phyloP scores from a whole-genome alignment of 1,140 invertebrate genomes.

The Neodiprion fabricii region DNA sequence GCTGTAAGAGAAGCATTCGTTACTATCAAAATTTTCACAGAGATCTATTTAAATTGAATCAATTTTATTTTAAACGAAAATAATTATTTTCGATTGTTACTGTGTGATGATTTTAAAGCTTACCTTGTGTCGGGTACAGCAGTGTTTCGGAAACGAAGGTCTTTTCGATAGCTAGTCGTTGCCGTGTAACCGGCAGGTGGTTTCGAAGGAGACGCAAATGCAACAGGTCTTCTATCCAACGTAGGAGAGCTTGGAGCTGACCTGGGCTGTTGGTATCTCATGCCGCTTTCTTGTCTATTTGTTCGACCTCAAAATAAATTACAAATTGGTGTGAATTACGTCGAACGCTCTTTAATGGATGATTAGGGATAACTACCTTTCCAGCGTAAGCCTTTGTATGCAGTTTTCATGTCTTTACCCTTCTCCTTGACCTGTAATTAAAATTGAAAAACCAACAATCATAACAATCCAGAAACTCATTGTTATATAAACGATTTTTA shows the following conservation, averaged over 20 bases:
- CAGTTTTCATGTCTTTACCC: constrained; percentile 76
- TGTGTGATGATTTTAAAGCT: constrained; percentile 37
- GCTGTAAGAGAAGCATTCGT: constrained; percentile 39
- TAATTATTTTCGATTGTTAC: constrained; percentile 4
- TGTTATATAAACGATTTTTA: too few species aligned
- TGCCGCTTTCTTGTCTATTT: constrained; percentile 49
- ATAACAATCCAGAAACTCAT: too few species aligned
- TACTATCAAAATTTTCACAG: neutral
- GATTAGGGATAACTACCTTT: constrained; percentile 60
- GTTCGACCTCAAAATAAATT: constrained; percentile 47
- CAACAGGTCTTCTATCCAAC: constrained; percentile 59
- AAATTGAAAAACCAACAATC: constrained; percentile 7
- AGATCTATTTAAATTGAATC: constrained; percentile 9
- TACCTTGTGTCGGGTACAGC: constrained; percentile 59
- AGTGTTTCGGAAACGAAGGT: constrained; percentile 53
- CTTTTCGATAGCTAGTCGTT: constrained; percentile 62
- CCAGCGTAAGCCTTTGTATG: constrained; percentile 76
- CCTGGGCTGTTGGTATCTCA: constrained; percentile 61
- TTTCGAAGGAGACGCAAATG: constrained; percentile 54
- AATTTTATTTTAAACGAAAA: constrained; percentile 15
- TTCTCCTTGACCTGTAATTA: constrained; percentile 73
- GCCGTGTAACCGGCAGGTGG: constrained; percentile 55
- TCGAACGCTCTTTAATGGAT: constrained; percentile 29
- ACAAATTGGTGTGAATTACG: neutral
- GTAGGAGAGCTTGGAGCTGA: constrained; percentile 75